Evolutionary conservation across 2,113 vertebrate genomes (phyloP), one percentile per base, ranked within the genome.

Genomic region (Dasyornis broadbenti): DNA sequence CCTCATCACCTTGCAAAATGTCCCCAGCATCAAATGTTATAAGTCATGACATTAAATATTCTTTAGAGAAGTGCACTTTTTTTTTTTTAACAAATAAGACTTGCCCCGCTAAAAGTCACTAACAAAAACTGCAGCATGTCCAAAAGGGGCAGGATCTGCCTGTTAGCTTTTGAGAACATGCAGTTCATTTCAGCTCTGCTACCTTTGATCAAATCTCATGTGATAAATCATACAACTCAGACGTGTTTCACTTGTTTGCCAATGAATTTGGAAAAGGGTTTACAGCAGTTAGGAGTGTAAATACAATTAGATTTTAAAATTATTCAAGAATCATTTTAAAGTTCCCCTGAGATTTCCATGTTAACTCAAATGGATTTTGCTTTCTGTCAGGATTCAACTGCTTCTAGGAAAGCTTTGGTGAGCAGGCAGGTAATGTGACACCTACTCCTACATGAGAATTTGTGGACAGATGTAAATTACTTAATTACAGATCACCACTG

Each of bases 261-360:
- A 96, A 91, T 92, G 96, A 97, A 97, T 97, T 97, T 95, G 96
- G 90, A 97, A 97, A 96, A 95, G 93, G 81, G 49, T 90, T 97
- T 89, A 97, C 21, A 96, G 94, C 82, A 94, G 87, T 94, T 91
- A 87, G 88, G 93, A 97, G 86, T 82, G 70, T 92, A 98, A 97
- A 97, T 81, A 96, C 73, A 93, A 97, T 96, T 92, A 96, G 92
- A 91, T 93, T 96, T 97, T 30, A 96, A 97, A 98, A 98, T 97
- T 97, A 97, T 97, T 97, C 97, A 96, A 88, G 97, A 97, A 95
- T 97, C 4, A 75, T 95, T 97, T 97, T 92, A 85, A 96, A 91
- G 89, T 78, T 95, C 96, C 71, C 89, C 35, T 57, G 94, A 97
- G 94, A 73, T 89, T 96, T 77, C 61, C 84, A 28, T 63, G 81